phyloP scores from a whole-genome alignment of 2,888 invertebrate species.

The Dasysyrphus tricinctus region DNA sequence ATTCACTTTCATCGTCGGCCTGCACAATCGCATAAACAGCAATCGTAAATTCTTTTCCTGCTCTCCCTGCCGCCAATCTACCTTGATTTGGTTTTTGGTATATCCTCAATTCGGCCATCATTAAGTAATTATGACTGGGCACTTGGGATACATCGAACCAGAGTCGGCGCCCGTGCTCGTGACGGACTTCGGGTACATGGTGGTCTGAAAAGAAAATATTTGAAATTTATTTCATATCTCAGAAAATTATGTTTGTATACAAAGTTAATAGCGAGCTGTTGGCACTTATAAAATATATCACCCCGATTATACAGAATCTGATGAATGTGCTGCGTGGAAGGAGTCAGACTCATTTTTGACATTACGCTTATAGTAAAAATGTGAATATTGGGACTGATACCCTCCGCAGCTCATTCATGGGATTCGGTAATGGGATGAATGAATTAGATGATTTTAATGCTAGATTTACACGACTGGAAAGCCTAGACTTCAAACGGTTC shows the following conservation, averaged over 20 bases:
- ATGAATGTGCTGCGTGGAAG: too few species aligned
- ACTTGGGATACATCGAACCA: constrained; percentile 97
- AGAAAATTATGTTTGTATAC: too few species aligned
- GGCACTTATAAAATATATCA: not conserved
- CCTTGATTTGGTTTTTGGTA: constrained; percentile 86
- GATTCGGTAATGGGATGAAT: too few species aligned
- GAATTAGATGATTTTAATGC: too few species aligned
- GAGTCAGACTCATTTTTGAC: too few species aligned
- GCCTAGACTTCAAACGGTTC: too few species aligned
- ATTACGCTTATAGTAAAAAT: too few species aligned
- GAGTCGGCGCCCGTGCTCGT: constrained; percentile 93
- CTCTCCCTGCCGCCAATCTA: constrained; percentile 80
- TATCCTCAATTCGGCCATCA: constrained; percentile 93
- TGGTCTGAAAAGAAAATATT: constrained; percentile 85
- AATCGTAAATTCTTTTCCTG: constrained; percentile 80
- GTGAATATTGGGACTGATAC: too few species aligned
- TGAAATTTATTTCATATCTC: constrained; percentile 1
- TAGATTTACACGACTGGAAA: too few species aligned
- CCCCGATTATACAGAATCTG: too few species aligned
- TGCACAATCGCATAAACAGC: constrained; percentile 81
- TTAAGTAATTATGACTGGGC: constrained; percentile 90
- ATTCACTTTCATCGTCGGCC: constrained; percentile 85
- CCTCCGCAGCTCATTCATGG: too few species aligned
- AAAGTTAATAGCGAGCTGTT: not conserved
- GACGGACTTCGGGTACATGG: constrained; percentile 90